phyloP scores from a whole-genome alignment of 2,888 invertebrate genomes.

The Drosophila lutescens region DNA sequence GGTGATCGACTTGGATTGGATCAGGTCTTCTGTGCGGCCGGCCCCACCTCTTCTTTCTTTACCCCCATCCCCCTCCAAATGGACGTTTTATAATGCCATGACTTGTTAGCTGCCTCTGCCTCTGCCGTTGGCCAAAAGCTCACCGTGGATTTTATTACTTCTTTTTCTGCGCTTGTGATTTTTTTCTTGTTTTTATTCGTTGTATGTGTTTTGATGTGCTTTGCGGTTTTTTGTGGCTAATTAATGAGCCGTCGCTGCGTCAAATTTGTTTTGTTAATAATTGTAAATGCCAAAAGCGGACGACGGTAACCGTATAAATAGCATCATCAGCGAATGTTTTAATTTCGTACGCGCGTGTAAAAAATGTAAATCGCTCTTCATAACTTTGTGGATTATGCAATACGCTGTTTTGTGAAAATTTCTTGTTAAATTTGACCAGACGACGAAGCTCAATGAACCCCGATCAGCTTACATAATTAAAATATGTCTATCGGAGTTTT shows the following conservation, averaged over 20 bases:
- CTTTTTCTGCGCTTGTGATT: conserved; percentile 13
- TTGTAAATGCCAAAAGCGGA: conserved; percentile 49
- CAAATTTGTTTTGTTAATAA: conserved; percentile 51
- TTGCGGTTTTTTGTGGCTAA: conserved; percentile 39
- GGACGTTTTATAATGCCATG: conserved; percentile 71
- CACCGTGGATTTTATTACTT: conserved; percentile 7
- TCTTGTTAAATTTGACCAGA: neutral
- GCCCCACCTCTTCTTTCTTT: conserved; percentile 3
- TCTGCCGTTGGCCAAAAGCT: neutral
- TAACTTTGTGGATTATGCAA: conserved; percentile 41
- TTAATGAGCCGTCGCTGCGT: conserved; percentile 50
- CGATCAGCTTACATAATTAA: conserved; percentile 11
- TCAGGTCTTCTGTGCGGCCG: conserved; percentile 31
- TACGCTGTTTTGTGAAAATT: conserved; percentile 31
- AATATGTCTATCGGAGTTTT: no score
- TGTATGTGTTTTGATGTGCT: conserved; percentile 7
- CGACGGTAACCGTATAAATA: conserved; percentile 13
- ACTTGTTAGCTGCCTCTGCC: conserved; percentile 47
- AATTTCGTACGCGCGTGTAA: conserved; percentile 41
- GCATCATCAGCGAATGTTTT: conserved; percentile 40
- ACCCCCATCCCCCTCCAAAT: conserved; percentile 27
- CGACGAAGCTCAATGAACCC: conserved; percentile 27
- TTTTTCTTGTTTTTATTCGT: neutral
- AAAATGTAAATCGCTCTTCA: conserved; percentile 36
- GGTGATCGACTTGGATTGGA: conserved; percentile 27